phyloP scores from a whole-genome alignment of 2,888 invertebrate genomes.

The Athalia rosae region DNA sequence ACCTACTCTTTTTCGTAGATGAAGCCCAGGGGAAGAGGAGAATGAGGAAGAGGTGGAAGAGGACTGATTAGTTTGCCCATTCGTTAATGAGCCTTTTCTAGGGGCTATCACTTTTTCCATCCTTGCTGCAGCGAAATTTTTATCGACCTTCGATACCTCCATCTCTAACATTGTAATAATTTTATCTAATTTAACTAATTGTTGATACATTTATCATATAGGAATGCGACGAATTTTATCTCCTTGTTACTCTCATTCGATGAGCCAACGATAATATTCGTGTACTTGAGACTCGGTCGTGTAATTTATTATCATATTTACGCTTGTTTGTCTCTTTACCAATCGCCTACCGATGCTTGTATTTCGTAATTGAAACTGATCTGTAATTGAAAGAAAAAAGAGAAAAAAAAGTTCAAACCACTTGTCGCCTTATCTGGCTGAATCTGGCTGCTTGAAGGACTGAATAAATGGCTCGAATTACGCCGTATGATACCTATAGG shows the following conservation, averaged over 20 bases:
- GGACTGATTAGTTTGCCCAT: not conserved
- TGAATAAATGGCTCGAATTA: slow-evolving; percentile 22
- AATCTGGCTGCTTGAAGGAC: slow-evolving; percentile 4
- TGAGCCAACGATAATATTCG: not conserved
- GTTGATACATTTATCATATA: no score
- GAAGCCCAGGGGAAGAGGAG: slow-evolving; percentile 13
- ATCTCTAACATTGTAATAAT: not conserved
- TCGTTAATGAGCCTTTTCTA: slow-evolving; percentile 19
- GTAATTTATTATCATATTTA: slow-evolving; percentile 28
- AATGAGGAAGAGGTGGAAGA: not conserved
- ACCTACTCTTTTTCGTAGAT: slow-evolving; percentile 57
- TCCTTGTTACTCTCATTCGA: no score
- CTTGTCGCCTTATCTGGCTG: slow-evolving; percentile 1
- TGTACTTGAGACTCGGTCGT: not conserved
- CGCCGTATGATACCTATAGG: not conserved
- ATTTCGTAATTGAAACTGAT: slow-evolving; percentile 43
- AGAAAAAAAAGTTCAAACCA: slow-evolving; percentile 25
- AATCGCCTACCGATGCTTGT: slow-evolving; percentile 35
- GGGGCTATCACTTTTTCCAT: not conserved
- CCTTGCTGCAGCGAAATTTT: slow-evolving; percentile 6
- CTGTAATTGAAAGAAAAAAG: slow-evolving; percentile 25
- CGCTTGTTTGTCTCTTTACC: slow-evolving; percentile 38
- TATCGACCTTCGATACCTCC: not conserved
- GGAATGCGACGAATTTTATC: no score
- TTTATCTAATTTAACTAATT: no score